Evolutionary conservation across 2,888 invertebrate genomes (phyloP).

Genomic region (Drosophila mimetica): DNA sequence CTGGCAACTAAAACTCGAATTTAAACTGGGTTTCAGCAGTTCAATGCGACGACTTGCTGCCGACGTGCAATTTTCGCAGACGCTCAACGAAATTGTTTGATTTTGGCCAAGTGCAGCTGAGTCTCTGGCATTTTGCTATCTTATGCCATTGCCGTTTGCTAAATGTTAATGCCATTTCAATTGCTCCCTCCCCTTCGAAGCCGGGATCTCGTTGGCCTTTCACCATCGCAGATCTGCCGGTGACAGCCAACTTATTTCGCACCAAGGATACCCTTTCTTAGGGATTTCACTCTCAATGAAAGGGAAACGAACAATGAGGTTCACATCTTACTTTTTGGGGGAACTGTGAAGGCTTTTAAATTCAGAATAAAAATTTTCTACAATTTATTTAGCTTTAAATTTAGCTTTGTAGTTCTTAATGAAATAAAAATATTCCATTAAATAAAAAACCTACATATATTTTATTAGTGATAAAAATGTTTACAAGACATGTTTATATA

Average conservation of each 20-base stretch:
- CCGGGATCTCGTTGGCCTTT: conserved; percentile 21
- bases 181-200: conserved; percentile 45
- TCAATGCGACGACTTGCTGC: conserved; percentile 18
- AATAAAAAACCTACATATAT: no score
- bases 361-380: no score
- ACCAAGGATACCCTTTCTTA: conserved; percentile 25
- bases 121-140: conserved; percentile 68
- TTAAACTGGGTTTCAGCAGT: conserved; percentile 14
- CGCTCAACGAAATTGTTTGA: conserved; percentile 71
- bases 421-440: no score
- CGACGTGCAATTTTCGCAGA: conserved; percentile 61
- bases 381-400: no score
- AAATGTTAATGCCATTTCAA: conserved; percentile 79
- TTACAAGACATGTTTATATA: no score
- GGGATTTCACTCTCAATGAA: no score
- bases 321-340: background rate
- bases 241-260: conserved; percentile 56
- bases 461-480: no score
- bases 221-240: conserved; percentile 40
- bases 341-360: no score
- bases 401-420: no score
- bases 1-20: conserved; percentile 50
- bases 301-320: background rate
- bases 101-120: conserved; percentile 74
- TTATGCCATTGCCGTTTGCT: conserved; percentile 71